phyloP scores from a whole-genome alignment of 2,888 invertebrate genomes.

The Dolichomitus sp. region DNA sequence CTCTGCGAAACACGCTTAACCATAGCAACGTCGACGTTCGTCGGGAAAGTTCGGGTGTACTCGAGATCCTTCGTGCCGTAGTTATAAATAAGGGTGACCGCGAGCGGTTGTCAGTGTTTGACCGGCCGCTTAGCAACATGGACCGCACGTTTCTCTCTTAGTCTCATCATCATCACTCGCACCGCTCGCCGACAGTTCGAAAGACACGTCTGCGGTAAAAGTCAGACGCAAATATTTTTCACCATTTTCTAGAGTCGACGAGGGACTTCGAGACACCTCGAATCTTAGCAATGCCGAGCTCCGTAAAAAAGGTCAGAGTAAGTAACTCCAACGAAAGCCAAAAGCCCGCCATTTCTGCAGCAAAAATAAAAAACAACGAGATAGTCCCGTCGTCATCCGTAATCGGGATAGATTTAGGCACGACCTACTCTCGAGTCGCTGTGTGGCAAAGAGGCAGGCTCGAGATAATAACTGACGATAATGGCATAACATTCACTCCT shows the following conservation, averaged over 20 bases:
- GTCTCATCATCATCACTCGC: background rate
- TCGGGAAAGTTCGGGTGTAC: background rate
- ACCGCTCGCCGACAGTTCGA: background rate
- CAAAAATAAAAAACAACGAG: background rate
- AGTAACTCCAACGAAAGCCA: background rate
- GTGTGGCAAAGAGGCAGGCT: constrained; percentile 95
- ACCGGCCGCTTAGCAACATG: background rate
- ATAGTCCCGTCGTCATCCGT: constrained; percentile 80
- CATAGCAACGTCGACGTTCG: background rate
- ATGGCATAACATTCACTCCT: constrained; percentile 91
- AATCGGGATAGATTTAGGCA: constrained; percentile 94
- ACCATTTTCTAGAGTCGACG: background rate
- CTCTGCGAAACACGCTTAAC: background rate
- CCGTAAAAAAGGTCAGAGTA: background rate
- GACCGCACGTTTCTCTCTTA: background rate
- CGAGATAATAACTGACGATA: constrained; percentile 95
- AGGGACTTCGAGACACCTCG: background rate
- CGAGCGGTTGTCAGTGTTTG: background rate
- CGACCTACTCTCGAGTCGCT: constrained; percentile 95
- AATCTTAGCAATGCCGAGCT: background rate
- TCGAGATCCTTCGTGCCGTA: background rate
- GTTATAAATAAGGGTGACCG: background rate
- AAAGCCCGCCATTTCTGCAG: background rate
- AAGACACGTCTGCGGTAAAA: background rate
- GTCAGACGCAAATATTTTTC: background rate